Evolutionary conservation across 2,797 vertebrate genomes (phyloP).

Genomic region (Zalophus californianus): DNA sequence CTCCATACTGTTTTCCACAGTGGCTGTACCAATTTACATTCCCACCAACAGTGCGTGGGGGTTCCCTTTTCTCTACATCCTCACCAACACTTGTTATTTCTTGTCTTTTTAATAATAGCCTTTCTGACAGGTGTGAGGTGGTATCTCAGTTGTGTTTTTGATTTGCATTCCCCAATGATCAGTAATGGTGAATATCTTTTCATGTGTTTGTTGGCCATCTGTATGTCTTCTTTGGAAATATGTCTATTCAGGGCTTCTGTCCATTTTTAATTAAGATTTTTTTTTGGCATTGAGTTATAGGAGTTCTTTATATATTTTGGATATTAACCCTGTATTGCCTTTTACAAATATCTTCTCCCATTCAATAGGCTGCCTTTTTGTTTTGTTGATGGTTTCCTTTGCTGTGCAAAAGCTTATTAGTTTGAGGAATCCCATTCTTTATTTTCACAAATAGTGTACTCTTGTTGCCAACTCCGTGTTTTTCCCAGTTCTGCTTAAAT

Average conservation of each 20-base stretch:
- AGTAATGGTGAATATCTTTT: neutral
- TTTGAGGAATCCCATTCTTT: neutral
- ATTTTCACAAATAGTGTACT: neutral
- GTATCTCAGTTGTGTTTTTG: neutral
- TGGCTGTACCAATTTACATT: neutral
- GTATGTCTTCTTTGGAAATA: neutral
- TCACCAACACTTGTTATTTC: neutral
- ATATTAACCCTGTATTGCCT: neutral
- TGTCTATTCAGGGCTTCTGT: neutral
- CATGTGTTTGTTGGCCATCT: neutral
- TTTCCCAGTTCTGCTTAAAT: neutral
- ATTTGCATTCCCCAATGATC: neutral
- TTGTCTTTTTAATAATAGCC: neutral
- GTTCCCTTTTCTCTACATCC: neutral
- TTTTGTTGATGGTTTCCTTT: neutral
- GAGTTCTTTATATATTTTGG: neutral
- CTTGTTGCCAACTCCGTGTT: rapidly evolving
- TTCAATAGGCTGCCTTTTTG: neutral
- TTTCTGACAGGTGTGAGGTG: neutral
- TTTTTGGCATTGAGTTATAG: neutral
- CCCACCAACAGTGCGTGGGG: neutral
- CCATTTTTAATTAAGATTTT: neutral
- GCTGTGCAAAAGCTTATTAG: neutral
- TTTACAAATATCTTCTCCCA: neutral
- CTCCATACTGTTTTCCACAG: neutral